Percentiles rank a stretch among this genome's conserved stretches.
Conservation (phyloP, 2,797 vertebrate species). For the Tapirus indicus region DNA sequence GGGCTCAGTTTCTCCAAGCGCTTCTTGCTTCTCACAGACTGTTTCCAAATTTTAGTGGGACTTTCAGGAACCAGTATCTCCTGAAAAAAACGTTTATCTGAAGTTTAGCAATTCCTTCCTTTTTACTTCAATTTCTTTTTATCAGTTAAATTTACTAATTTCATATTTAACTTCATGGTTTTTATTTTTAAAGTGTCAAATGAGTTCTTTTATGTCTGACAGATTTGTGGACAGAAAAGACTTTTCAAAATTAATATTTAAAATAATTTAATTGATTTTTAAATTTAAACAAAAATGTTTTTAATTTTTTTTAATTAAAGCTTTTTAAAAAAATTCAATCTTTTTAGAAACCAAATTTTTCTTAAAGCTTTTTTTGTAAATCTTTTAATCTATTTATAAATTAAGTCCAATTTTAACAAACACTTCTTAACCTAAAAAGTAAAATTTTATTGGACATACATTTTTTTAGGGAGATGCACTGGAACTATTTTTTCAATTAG, state of each 20-base stretch:
- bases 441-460: neutral
- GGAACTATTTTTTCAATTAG: neutral
- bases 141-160: neutral
- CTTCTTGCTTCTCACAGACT: neutral
- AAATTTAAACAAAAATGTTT: neutral
- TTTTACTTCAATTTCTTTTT: neutral
- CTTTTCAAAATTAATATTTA: neutral
- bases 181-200: neutral
- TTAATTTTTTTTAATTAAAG: neutral
- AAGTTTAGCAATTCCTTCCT: neutral
- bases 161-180: neutral
- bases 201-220: neutral
- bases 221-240: neutral
- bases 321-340: neutral
- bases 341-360: slow-evolving; percentile 12
- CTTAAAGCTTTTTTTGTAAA: neutral
- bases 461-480: neutral
- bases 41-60: neutral
- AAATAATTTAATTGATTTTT: neutral
- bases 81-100: neutral
- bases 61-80: neutral
- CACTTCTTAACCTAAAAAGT: neutral
- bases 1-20: no score
- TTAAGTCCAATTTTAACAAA: neutral
- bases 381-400: neutral